phyloP scores from a whole-genome alignment of 2,113 vertebrate genomes.

The Callospermophilus lateralis region DNA sequence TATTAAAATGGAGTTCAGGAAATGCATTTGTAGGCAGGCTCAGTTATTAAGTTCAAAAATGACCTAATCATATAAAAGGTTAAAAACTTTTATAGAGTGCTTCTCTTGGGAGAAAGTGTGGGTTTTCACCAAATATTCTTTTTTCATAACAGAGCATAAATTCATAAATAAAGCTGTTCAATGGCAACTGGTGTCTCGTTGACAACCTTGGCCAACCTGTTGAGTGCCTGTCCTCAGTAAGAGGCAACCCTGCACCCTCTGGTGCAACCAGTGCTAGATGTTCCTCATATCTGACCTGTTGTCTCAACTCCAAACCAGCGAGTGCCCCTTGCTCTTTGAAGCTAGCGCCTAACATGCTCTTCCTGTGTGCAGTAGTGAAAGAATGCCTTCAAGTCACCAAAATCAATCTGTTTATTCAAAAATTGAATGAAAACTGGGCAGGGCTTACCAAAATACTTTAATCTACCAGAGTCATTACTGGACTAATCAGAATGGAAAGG shows the following conservation, averaged over 20 bases:
- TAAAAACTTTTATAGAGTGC: not conserved
- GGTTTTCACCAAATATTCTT: not conserved
- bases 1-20: conserved; percentile 20
- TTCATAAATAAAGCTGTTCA: not conserved
- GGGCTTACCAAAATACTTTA: not conserved
- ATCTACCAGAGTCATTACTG: not conserved
- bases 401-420: not conserved
- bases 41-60: not conserved
- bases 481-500: not conserved
- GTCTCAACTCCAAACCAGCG: not conserved
- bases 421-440: not conserved
- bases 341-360: not conserved
- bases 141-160: not conserved
- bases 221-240: not conserved
- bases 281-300: not conserved
- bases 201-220: not conserved
- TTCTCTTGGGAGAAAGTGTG: not conserved
- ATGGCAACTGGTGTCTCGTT: not conserved
- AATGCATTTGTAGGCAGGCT: not conserved
- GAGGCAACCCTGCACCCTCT: not conserved
- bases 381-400: not conserved
- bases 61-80: not conserved
- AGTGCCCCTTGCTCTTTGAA: not conserved
- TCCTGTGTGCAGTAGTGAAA: not conserved
- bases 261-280: not conserved